Percentiles rank a stretch among this genome's conserved stretches.
phyloP scores from a whole-genome alignment of 2,797 vertebrate species.

The Thripadectes ignobilis region DNA sequence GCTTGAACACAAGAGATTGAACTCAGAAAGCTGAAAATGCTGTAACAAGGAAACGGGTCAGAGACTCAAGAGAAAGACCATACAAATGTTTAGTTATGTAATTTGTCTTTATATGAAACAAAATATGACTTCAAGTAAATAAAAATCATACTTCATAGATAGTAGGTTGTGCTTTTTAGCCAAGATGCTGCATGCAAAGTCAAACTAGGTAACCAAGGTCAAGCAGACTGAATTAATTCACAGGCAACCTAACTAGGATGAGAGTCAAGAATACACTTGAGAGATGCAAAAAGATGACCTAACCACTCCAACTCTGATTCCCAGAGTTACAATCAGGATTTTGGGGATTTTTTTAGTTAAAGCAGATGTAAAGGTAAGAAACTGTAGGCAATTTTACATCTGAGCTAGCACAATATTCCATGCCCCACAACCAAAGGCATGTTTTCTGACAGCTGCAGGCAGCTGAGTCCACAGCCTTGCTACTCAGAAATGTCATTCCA shows the following conservation, averaged over 20 bases:
- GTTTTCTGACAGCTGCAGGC: background rate
- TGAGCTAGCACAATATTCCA: background rate
- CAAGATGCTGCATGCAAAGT: background rate
- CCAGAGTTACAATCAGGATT: background rate
- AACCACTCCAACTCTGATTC: background rate
- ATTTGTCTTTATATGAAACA: background rate
- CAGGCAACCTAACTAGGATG: background rate
- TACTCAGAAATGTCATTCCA: background rate
- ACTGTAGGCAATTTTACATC: accelerated
- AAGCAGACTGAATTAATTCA: background rate
- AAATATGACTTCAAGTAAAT: background rate
- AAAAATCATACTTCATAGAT: background rate
- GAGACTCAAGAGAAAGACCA: background rate
- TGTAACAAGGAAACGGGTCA: background rate
- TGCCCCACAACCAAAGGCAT: background rate
- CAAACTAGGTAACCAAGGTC: background rate
- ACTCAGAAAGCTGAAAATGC: background rate
- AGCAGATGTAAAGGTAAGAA: background rate
- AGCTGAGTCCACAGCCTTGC: background rate
- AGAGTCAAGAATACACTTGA: background rate
- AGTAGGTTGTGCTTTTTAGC: background rate
- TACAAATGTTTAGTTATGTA: background rate
- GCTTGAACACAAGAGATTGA: background rate
- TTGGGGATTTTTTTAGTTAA: background rate
- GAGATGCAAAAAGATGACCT: background rate